Evolutionary conservation across 2,888 invertebrate genomes (phyloP).

Genomic region (Caenorhabditis sp.): DNA sequence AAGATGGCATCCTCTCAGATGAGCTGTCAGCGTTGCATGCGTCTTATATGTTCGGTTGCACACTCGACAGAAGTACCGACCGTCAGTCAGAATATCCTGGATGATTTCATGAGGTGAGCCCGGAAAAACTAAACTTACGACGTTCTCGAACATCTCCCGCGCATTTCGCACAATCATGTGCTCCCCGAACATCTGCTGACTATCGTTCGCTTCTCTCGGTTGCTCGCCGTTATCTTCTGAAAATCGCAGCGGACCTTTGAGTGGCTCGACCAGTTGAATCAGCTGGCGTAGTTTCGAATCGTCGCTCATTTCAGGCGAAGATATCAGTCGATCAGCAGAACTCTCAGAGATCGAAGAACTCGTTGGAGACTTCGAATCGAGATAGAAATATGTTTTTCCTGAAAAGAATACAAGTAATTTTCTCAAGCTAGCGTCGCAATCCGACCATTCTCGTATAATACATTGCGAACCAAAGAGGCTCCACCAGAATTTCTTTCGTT

Average conservation of each 20-base stretch:
- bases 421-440: not conserved
- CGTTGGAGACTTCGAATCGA: not conserved
- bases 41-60: conserved; percentile 54
- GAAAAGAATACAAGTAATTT: not conserved
- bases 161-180: conserved; percentile 40
- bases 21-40: conserved; percentile 51
- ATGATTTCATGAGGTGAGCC: not conserved
- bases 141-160: conserved; percentile 46
- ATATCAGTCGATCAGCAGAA: too few species aligned
- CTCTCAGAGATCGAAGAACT: too few species aligned
- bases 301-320: not conserved
- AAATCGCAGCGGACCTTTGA: not conserved
- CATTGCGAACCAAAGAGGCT: not conserved
- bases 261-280: not conserved
- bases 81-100: conserved; percentile 52
- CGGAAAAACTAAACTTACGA: conserved; percentile 15
- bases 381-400: conserved; percentile 33
- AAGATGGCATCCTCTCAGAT: conserved; percentile 50
- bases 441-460: conserved; percentile 27
- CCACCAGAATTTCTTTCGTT: conserved; percentile 2
- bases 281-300: not conserved
- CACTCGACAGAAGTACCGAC: conserved; percentile 48
- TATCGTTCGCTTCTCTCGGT: not conserved
- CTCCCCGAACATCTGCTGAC: conserved; percentile 3
- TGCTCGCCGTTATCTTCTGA: not conserved